Percentiles rank a stretch among this genome's conserved stretches.
phyloP scores from a whole-genome alignment of 2,888 invertebrate genomes.

The Orthonevra nobilis region DNA sequence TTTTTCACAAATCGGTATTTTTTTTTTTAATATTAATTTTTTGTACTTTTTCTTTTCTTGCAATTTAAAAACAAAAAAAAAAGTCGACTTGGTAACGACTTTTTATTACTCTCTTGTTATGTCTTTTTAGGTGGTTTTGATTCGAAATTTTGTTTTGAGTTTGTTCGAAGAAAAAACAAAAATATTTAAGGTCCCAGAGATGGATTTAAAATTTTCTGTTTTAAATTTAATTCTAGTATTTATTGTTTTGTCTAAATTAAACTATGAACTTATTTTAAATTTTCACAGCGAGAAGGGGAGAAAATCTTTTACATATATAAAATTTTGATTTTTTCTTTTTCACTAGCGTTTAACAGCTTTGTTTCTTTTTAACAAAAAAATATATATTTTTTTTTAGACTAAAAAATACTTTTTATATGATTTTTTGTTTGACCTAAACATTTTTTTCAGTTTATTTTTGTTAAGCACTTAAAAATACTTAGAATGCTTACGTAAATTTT shows the following conservation, averaged over 20 bases:
- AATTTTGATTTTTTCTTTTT: conserved; percentile 66
- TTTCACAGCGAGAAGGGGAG: conserved; percentile 58
- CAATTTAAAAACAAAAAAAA: no score
- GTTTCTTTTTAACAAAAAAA: conserved; percentile 51
- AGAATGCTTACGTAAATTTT: conserved; percentile 40
- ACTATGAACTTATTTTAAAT: conserved; percentile 63
- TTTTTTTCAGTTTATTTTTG: conserved; percentile 9
- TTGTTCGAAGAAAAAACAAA: no score
- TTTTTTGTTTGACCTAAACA: conserved; percentile 60
- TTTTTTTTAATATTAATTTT: conserved; percentile 19
- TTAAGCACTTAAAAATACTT: conserved; percentile 58
- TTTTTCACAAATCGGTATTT: conserved; percentile 19
- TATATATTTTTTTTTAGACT: conserved; percentile 51
- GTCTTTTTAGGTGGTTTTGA: conserved; percentile 52
- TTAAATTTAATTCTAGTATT: conserved; percentile 42
- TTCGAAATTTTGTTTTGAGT: conserved; percentile 44
- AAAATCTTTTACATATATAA: conserved; percentile 58
- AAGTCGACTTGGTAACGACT: conserved; percentile 31
- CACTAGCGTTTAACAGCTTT: conserved; percentile 33
- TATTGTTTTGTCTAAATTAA: conserved; percentile 59
- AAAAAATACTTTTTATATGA: conserved; percentile 51
- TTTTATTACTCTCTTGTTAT: conserved; percentile 26
- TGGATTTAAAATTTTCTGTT: conserved; percentile 34
- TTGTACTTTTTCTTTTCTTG: conserved; percentile 53
- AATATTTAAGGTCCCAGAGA: conserved; percentile 65